phyloP scores from a whole-genome alignment of 1,140 invertebrate species.

The Amyelois transitella region DNA sequence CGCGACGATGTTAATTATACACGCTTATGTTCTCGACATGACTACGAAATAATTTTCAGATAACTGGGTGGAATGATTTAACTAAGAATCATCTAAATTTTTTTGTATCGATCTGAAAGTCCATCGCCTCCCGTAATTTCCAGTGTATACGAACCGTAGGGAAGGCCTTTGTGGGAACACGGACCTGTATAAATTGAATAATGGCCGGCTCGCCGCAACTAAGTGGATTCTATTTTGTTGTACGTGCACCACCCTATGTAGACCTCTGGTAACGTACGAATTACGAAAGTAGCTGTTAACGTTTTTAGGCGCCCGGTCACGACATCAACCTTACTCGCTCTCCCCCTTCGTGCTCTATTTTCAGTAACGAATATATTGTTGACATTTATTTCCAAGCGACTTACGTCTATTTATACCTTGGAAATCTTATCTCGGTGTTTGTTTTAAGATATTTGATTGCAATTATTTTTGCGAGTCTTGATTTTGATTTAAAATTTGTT shows the following conservation, averaged over 20 bases:
- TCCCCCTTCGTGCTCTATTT: not conserved
- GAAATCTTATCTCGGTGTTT: too few relatives aligned
- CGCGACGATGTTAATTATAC: not conserved
- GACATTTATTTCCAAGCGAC: not conserved
- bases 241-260: conserved; percentile 40
- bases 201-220: conserved; percentile 47
- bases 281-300: conserved; percentile 12
- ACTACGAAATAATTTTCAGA: too few relatives aligned
- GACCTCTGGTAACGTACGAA: conserved; percentile 17
- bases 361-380: not conserved
- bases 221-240: conserved; percentile 59
- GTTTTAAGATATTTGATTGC: not conserved
- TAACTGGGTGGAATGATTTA: too few relatives aligned
- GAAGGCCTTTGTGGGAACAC: conserved; percentile 30
- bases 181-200: conserved; percentile 58
- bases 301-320: conserved; percentile 3
- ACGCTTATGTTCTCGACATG: not conserved
- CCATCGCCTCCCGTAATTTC: not conserved
- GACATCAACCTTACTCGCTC: not conserved
- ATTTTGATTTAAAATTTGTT: not conserved
- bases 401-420: not conserved
- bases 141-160: conserved; percentile 1
- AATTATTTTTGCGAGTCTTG: too few relatives aligned
- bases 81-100: too few relatives aligned
- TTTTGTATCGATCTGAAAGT: too few relatives aligned